Conservation (phyloP, 2,888 invertebrate genomes). For the Monopis laevigella region DNA sequence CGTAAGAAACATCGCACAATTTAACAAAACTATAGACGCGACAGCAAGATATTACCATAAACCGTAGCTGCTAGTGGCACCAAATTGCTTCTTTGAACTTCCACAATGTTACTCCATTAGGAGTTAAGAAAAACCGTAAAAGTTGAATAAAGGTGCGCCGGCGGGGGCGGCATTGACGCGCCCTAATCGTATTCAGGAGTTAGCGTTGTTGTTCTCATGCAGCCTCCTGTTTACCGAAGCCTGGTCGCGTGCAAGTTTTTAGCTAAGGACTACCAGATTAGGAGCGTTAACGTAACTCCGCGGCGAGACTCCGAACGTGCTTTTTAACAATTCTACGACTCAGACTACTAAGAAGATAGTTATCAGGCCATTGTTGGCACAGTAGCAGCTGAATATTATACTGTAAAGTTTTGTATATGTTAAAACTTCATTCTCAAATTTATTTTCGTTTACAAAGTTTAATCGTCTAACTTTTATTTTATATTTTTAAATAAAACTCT, state of each 20-base stretch:
- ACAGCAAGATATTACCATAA: constrained; percentile 51
- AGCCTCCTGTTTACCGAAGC: constrained; percentile 32
- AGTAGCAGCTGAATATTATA: constrained; percentile 9
- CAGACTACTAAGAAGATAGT: constrained; percentile 27
- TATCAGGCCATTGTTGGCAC: constrained; percentile 26
- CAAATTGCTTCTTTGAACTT: constrained; percentile 64
- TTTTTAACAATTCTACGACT: constrained; percentile 52
- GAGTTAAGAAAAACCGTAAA: constrained; percentile 38
- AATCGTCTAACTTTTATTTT: too few relatives aligned
- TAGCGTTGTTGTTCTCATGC: constrained; percentile 29
- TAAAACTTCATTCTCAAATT: too few relatives aligned
- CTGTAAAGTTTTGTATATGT: constrained; percentile 1
- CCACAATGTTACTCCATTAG: constrained; percentile 48
- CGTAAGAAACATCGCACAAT: constrained; percentile 53
- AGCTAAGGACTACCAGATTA: constrained; percentile 41
- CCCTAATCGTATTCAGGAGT: constrained; percentile 38
- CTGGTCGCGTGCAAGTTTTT: constrained; percentile 32
- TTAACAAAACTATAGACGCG: constrained; percentile 55
- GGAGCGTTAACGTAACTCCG: constrained; percentile 47
- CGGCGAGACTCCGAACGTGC: constrained; percentile 36
- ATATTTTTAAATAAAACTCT: too few relatives aligned
- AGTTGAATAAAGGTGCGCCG: constrained; percentile 44
- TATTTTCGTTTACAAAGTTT: too few relatives aligned
- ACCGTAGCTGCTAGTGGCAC: constrained; percentile 38
- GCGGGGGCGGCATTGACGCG: constrained; percentile 30